These are phyloP conservation scores for Plemyria rubiginata DNA, from an alignment of 2,888 invertebrate genomes.

Conservation along the genomic window DNA sequence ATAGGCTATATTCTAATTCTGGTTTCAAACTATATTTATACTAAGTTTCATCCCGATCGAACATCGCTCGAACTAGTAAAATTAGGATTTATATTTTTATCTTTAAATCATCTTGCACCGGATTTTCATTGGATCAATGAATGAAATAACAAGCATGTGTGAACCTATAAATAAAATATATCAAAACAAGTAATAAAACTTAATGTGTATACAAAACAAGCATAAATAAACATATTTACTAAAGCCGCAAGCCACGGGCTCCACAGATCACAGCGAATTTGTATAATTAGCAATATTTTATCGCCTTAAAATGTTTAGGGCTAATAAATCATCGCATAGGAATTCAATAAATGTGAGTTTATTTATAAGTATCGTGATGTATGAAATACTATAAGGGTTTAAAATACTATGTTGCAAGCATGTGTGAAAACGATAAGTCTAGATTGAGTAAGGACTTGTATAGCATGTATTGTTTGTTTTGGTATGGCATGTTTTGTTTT, in stretches of 20 bases:
- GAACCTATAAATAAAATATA: conserved; percentile 9
- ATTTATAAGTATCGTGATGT: conserved; percentile 1
- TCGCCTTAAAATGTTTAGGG: conserved; percentile 24
- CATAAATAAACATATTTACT: conserved; percentile 26
- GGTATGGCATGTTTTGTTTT: too few species aligned
- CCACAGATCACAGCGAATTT: conserved; percentile 21
- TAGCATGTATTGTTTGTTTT: too few species aligned
- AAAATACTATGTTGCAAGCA: too few species aligned
- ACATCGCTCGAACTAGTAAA: too few species aligned
- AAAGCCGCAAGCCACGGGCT: conserved; percentile 25
- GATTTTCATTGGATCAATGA: neutral
- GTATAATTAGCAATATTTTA: conserved; percentile 34
- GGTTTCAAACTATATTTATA: too few species aligned
- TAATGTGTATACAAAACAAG: conserved; percentile 7
- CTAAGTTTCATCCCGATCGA: too few species aligned
- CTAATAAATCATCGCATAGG: conserved; percentile 16
- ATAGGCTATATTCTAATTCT: too few species aligned
- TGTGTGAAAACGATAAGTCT: too few species aligned
- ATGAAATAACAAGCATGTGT: neutral
- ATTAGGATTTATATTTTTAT: too few species aligned
- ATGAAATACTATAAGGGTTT: neutral
- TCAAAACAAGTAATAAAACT: conserved; percentile 30
- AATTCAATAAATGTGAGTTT: conserved; percentile 16
- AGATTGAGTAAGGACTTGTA: too few species aligned
- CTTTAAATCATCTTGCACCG: too few species aligned